phyloP scores from a whole-genome alignment of 1,140 invertebrate species.

The Papilio glaucus region DNA sequence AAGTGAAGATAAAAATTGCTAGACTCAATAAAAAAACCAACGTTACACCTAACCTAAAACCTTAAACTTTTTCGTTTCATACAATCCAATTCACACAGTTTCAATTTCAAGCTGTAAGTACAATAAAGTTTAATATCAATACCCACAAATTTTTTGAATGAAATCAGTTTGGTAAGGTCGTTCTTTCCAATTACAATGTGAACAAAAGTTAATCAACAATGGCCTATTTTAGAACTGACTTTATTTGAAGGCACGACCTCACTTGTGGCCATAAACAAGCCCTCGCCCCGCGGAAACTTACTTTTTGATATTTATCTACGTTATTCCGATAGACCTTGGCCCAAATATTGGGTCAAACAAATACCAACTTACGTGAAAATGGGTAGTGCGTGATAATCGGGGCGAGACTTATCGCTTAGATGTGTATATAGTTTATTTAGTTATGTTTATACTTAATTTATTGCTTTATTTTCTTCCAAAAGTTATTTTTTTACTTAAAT shows the following conservation, averaged over 20 bases:
- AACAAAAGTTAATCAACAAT: constrained; percentile 14
- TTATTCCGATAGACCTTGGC: constrained; percentile 57
- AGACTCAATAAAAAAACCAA: no score
- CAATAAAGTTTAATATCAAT: no score
- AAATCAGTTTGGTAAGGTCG: background rate
- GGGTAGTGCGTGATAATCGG: constrained; percentile 36
- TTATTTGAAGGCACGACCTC: constrained; percentile 31
- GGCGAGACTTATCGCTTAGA: constrained; percentile 40
- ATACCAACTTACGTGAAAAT: constrained; percentile 50
- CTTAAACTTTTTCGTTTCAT: no score
- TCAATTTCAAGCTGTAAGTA: no score
- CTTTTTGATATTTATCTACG: constrained; percentile 65
- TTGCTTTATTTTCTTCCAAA: background rate
- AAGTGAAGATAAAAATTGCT: no score
- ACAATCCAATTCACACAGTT: no score
- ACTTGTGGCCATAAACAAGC: constrained; percentile 44
- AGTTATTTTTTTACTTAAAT: no score
- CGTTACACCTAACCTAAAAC: no score
- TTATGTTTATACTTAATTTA: background rate
- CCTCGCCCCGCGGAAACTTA: constrained; percentile 50
- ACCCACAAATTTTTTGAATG: no score
- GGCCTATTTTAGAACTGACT: constrained; percentile 12
- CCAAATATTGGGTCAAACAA: constrained; percentile 61
- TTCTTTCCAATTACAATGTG: background rate
- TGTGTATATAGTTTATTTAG: background rate